Conservation (phyloP, 2,113 vertebrate genomes). For the Arenaria interpres region DNA sequence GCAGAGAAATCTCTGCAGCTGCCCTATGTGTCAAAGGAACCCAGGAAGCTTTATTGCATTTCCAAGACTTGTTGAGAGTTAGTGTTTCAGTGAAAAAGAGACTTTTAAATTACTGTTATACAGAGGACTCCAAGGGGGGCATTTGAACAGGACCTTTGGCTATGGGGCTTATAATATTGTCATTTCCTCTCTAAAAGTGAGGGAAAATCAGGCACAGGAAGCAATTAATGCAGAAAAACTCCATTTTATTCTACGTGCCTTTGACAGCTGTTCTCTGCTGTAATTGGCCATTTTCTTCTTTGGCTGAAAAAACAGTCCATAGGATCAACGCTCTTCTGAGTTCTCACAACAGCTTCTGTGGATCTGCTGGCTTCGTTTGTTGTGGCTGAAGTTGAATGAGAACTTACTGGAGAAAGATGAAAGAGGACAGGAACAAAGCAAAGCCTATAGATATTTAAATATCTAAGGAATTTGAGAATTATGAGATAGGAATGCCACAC, state of each 20-base stretch:
- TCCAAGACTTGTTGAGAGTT: not conserved
- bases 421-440: not conserved
- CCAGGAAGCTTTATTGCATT: not conserved
- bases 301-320: not conserved
- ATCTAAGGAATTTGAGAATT: not conserved
- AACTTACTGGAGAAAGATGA: not conserved
- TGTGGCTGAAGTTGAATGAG: not conserved
- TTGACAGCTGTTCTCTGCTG: not conserved
- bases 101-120: not conserved
- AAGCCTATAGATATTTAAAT: not conserved
- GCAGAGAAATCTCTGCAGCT: not conserved
- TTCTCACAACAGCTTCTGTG: not conserved
- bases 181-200: not conserved
- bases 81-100: not conserved
- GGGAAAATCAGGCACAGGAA: not conserved
- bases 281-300: not conserved
- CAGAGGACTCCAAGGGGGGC: no score
- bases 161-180: not conserved
- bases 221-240: not conserved
- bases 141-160: not conserved
- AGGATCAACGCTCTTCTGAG: not conserved
- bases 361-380: not conserved
- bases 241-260: not conserved
- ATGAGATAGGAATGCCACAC: not conserved
- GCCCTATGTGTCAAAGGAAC: not conserved